Evolutionary conservation across 2,113 vertebrate species (phyloP).

Genomic region (Pyxicephalus adspersus): DNA sequence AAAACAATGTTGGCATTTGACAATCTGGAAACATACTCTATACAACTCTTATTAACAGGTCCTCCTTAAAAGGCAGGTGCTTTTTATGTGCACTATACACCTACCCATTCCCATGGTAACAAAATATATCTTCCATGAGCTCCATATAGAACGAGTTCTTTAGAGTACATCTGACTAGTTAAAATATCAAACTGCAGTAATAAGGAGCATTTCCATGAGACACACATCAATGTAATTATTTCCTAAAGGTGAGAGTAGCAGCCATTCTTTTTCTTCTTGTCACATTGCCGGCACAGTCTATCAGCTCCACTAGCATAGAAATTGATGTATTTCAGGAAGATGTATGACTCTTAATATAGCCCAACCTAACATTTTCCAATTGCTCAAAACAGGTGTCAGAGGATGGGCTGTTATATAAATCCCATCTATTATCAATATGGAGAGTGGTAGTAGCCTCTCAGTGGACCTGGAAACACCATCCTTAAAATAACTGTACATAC

Average conservation of each 20-base stretch:
- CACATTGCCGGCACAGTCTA: neutral
- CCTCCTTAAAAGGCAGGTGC: no score
- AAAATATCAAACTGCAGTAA: neutral
- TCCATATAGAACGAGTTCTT: neutral
- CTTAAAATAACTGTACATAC: conserved; percentile 16
- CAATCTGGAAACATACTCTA: no score
- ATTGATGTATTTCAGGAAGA: conserved; percentile 30
- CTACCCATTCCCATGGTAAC: neutral
- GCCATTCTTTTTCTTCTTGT: neutral
- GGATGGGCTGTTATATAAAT: conserved; percentile 24
- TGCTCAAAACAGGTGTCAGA: conserved; percentile 33
- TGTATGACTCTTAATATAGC: conserved; percentile 20
- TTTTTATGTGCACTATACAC: no score
- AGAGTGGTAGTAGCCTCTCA: conserved; percentile 1
- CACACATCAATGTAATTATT: neutral
- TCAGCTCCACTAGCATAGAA: neutral
- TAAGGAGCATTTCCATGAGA: no score
- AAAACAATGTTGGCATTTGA: no score
- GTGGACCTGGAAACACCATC: neutral
- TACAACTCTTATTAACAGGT: no score
- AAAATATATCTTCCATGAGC: no score
- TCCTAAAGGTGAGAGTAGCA: conserved; percentile 12
- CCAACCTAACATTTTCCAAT: conserved; percentile 16
- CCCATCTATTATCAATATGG: conserved; percentile 23
- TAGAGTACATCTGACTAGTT: neutral